phyloP scores from a whole-genome alignment of 2,113 vertebrate genomes.

The Aphyosemion australe region DNA sequence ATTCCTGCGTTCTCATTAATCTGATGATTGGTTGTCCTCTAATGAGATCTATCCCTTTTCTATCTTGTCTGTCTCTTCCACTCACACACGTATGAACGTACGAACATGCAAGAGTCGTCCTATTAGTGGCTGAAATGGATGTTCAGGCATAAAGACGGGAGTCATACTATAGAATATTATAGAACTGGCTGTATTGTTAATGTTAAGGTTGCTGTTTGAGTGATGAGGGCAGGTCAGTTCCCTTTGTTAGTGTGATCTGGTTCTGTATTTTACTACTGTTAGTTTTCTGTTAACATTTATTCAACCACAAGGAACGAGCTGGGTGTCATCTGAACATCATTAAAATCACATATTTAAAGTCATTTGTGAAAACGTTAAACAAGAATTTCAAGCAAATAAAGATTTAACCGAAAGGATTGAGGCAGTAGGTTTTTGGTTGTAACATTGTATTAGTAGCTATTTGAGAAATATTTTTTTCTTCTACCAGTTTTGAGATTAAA shows the following conservation, averaged over 20 bases:
- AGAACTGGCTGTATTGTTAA: conserved; percentile 70
- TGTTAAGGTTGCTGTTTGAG: conserved; percentile 61
- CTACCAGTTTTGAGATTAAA: too few relatives aligned
- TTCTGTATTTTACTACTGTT: conserved; percentile 11
- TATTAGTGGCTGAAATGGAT: conserved; percentile 79
- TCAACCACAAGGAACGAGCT: conserved; percentile 23
- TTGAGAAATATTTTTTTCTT: too few relatives aligned
- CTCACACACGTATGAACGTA: conserved; percentile 3
- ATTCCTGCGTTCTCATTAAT: conserved; percentile 72
- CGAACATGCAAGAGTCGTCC: conserved; percentile 66
- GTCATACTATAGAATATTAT: conserved; percentile 65
- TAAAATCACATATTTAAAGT: background rate
- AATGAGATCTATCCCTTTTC: conserved; percentile 68
- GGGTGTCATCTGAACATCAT: conserved; percentile 9
- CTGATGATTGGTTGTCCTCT: conserved; percentile 76
- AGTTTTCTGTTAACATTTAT: conserved; percentile 28
- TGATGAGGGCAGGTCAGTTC: conserved; percentile 49
- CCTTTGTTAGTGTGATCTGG: conserved; percentile 34
- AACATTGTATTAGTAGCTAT: too few relatives aligned
- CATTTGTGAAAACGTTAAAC: background rate
- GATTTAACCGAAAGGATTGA: too few relatives aligned
- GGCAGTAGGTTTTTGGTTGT: too few relatives aligned
- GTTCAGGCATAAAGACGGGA: conserved; percentile 60
- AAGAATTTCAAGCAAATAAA: too few relatives aligned
- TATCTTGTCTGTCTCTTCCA: conserved; percentile 2